Evolutionary conservation across 2,888 invertebrate species (phyloP), one percentile per base, ranked within the genome.

Genomic region (Tethea ocularis): DNA sequence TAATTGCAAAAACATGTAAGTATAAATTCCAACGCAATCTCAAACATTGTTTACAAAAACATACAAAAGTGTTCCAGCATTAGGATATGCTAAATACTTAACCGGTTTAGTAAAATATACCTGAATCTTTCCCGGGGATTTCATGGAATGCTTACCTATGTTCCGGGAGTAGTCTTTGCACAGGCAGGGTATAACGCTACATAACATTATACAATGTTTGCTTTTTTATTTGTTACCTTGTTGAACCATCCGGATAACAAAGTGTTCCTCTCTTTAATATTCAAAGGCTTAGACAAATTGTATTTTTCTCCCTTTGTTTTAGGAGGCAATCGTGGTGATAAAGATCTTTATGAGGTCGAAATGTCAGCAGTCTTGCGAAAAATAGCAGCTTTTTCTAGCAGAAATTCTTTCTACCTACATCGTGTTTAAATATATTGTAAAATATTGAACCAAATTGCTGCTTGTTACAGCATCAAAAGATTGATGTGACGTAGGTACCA

Each of bases 21-120:
- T 57, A 46, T 63, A 60, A 60, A 65, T 51, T 59, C 56, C 62
- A 36, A 36, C 53, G 58, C 56, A 64, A 69, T 67, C 52, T 73
- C 56, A 57, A 22, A 58, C 61, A 65, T 64, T 62, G 69, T 69
- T 61, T 68, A 66, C 57, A 63, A 63, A 64, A 71, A 61, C 56
- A 56, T 61, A 58, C 33, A 52, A 46, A 46, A 59, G 33, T n/a
- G 0, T 11, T 6, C 17, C 20, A 20, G 61, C 57, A 69, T 74
- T 72, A 71, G 62, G n/a, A 64, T 77, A 74, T 72, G 69, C 66
- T 72, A 76, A 78, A 75, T 61, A 73, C 58, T 77, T 70, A 71
- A 71, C 67, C 61, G 57, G 62, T 71, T 75, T 68, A 72, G 65
- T 68, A 62, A 72, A 75, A 75, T 71, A 71, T 53, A 59, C 51